phyloP scores from a whole-genome alignment of 1,140 invertebrate genomes.

The Luehdorfia chinensis region DNA sequence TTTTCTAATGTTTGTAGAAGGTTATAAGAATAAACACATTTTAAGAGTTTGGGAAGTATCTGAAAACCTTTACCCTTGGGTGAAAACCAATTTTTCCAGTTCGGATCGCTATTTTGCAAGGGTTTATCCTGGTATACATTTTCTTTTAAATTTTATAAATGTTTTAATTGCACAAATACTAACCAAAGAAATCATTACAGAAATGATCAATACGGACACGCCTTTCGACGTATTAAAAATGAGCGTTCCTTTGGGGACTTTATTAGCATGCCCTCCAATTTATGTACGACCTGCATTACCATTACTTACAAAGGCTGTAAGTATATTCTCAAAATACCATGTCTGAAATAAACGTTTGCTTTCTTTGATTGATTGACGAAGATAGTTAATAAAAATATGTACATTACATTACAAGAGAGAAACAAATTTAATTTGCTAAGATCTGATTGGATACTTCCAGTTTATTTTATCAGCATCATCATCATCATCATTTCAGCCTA shows the following conservation, averaged over 20 bases:
- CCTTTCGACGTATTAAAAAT: conserved; percentile 52
- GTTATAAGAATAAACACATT: conserved; percentile 45
- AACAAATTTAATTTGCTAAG: too few relatives aligned
- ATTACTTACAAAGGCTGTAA: conserved; percentile 45
- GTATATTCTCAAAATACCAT: too few relatives aligned
- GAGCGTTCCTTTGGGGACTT: conserved; percentile 37
- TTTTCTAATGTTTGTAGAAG: conserved; percentile 52
- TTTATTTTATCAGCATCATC: too few relatives aligned
- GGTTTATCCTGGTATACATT: conserved; percentile 48
- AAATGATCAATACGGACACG: conserved; percentile 23
- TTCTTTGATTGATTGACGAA: too few relatives aligned
- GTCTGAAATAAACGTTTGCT: too few relatives aligned
- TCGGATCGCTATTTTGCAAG: conserved; percentile 44
- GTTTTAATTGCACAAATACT: neutral
- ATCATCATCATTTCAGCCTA: too few relatives aligned
- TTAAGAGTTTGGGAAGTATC: conserved; percentile 48
- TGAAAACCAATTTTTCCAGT: conserved; percentile 48
- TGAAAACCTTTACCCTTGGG: conserved; percentile 38
- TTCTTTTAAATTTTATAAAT: neutral
- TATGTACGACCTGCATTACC: conserved; percentile 52
- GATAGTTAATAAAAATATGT: too few relatives aligned
- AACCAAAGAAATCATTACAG: conserved; percentile 17
- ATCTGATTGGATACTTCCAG: too few relatives aligned
- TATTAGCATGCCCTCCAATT: conserved; percentile 47
- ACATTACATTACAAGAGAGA: too few relatives aligned